Evolutionary conservation across 2,888 invertebrate genomes (phyloP).

Genomic region (Dicyrtoma fusca): DNA sequence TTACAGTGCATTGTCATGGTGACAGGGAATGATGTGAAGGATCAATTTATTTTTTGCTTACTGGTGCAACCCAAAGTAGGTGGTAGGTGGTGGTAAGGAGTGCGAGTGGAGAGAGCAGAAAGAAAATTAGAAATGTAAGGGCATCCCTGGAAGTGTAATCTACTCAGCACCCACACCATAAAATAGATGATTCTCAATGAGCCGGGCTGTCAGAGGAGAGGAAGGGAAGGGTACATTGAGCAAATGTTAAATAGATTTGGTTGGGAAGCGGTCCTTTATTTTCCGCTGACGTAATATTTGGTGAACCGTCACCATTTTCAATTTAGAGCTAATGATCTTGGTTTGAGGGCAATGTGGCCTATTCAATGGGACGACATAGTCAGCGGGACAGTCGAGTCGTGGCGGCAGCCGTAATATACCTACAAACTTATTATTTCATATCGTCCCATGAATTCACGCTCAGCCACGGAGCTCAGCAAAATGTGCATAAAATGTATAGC

Average conservation of each 20-base stretch:
- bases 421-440: too few species aligned
- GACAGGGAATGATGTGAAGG: too few species aligned
- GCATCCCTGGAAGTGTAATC: slow-evolving; percentile 4
- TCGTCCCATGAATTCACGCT: too few species aligned
- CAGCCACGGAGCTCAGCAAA: too few species aligned
- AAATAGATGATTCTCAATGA: background rate
- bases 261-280: slow-evolving; percentile 27
- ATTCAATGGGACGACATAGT: background rate
- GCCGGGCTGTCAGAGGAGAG: background rate
- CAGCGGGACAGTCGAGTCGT: slow-evolving; percentile 9
- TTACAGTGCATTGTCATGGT: too few species aligned
- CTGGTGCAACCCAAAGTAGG: too few species aligned
- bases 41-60: too few species aligned
- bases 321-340: slow-evolving; percentile 33
- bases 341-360: slow-evolving; percentile 13
- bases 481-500: too few species aligned
- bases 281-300: slow-evolving; percentile 30
- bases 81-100: too few species aligned
- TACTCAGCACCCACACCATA: slow-evolving; percentile 20
- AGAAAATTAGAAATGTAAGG: slow-evolving; percentile 1
- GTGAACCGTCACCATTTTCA: slow-evolving; percentile 33
- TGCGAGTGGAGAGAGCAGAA: background rate
- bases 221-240: slow-evolving; percentile 19
- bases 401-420: too few species aligned
- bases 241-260: slow-evolving; percentile 33